Evolutionary conservation across 2,888 invertebrate genomes (phyloP).

Genomic region (Ennomos quercinarius): DNA sequence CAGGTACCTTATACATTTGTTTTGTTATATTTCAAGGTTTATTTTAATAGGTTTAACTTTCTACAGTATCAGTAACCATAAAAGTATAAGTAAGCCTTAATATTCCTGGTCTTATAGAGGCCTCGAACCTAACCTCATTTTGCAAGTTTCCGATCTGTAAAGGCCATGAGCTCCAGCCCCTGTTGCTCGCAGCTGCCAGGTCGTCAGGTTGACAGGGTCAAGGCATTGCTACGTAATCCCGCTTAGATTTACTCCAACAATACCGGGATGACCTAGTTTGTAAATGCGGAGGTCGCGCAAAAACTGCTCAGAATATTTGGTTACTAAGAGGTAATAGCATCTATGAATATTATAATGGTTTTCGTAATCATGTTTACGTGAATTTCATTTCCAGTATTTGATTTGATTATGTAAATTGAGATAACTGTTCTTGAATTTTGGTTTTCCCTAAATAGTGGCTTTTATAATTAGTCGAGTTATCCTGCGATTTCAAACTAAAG

Average conservation of each 20-base stretch:
- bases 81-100: too few relatives aligned
- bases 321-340: background rate
- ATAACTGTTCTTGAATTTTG: too few relatives aligned
- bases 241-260: conserved; percentile 4
- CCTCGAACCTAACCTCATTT: conserved; percentile 4
- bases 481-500: too few relatives aligned
- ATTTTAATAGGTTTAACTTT: too few relatives aligned
- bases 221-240: conserved; percentile 21
- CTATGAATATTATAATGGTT: conserved; percentile 3
- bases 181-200: conserved; percentile 10
- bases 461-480: too few relatives aligned
- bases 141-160: conserved; percentile 4
- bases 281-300: background rate
- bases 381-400: background rate
- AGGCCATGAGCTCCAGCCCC: conserved; percentile 18
- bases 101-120: background rate
- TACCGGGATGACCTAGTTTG: conserved; percentile 24
- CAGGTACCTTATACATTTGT: too few relatives aligned
- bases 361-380: background rate
- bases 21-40: too few relatives aligned
- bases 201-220: conserved; percentile 26
- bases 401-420: too few relatives aligned
- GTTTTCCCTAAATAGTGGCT: too few relatives aligned
- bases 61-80: too few relatives aligned
- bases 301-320: conserved; percentile 3